phyloP scores from a whole-genome alignment of 1,140 invertebrate species.

The Leucophenga varia region DNA sequence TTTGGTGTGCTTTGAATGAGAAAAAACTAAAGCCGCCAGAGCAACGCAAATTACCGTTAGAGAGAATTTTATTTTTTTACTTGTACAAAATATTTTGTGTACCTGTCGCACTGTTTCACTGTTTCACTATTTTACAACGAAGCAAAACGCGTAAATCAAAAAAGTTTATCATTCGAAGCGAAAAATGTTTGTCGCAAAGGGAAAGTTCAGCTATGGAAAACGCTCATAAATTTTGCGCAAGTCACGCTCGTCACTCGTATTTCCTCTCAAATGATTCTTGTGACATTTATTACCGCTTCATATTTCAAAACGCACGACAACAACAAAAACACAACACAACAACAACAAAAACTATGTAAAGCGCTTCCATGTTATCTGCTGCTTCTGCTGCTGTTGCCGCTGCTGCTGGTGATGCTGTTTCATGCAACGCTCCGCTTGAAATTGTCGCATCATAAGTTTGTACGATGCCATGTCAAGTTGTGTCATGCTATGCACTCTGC shows the following conservation, averaged over 20 bases:
- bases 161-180: conserved; percentile 25
- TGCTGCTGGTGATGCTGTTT: conserved; percentile 5
- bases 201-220: no score
- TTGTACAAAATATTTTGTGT: background rate
- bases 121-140: background rate
- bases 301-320: conserved; percentile 43
- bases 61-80: no score
- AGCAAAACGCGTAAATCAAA: conserved; percentile 27
- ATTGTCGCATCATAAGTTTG: conserved; percentile 26
- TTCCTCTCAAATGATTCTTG: conserved; percentile 56
- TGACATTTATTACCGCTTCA: conserved; percentile 55
- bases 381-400: background rate
- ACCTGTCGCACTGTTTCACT: background rate
- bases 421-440: conserved; percentile 8
- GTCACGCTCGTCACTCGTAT: conserved; percentile 54
- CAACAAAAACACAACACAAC: conserved; percentile 4
- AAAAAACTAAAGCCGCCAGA: no score
- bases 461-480: no score
- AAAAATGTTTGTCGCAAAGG: no score
- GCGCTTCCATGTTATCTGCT: background rate
- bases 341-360: background rate
- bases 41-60: no score
- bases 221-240: conserved; percentile 40
- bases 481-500: conserved; percentile 35
- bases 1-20: no score